Conservation (phyloP, 1,140 invertebrate genomes). For the Meloidogyne chitwoodi region DNA sequence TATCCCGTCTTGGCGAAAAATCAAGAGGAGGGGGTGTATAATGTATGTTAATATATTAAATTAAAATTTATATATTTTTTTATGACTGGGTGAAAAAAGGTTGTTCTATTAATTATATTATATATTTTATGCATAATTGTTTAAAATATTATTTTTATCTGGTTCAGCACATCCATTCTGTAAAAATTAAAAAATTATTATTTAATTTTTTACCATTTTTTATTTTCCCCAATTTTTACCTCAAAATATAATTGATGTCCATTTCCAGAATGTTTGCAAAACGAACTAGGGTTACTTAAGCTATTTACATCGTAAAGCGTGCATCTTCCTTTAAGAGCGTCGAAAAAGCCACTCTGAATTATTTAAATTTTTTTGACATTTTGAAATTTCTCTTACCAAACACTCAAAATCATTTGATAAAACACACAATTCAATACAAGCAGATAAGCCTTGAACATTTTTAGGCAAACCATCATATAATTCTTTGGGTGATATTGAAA, state of each 20-base stretch:
- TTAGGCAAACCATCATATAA: conserved; percentile 26
- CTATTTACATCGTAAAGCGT: conserved; percentile 21
- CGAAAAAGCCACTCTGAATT: conserved; percentile 31
- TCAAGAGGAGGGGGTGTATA: neutral
- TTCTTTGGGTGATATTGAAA: conserved; percentile 13
- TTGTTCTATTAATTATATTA: neutral
- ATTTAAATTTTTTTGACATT: neutral
- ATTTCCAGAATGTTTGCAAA: conserved; percentile 10
- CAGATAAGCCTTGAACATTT: conserved; percentile 19
- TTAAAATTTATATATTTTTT: too few species aligned
- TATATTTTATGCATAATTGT: neutral
- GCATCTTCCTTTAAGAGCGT: conserved; percentile 12
- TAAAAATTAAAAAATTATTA: neutral
- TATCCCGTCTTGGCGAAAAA: neutral
- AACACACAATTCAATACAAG: conserved; percentile 31
- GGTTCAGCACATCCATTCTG: conserved; percentile 15
- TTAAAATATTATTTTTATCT: neutral
- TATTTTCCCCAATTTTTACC: neutral
- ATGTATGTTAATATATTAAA: neutral
- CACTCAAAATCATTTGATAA: conserved; percentile 23
- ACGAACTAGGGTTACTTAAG: conserved; percentile 19
- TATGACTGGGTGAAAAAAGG: neutral
- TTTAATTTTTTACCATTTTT: neutral
- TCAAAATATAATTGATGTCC: conserved; percentile 25
- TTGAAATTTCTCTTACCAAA: neutral